Evolutionary conservation across 1,140 invertebrate genomes (phyloP).

Genomic region (Melanaphis sacchari): DNA sequence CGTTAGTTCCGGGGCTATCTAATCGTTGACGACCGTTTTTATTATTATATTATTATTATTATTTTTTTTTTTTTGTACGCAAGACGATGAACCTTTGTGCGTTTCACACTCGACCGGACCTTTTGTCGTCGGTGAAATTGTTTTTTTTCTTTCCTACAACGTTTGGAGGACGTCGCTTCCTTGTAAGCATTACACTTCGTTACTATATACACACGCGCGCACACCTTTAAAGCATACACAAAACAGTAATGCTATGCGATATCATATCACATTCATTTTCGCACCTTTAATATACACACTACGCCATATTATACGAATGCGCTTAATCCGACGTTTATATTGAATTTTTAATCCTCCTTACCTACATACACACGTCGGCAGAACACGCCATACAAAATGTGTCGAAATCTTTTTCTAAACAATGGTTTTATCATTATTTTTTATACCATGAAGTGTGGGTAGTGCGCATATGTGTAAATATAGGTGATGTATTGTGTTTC

Average conservation of each 20-base stretch:
- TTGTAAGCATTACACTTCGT: background rate
- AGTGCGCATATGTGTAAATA: background rate
- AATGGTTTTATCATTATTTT: background rate
- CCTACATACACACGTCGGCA: background rate
- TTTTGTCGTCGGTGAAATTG: background rate
- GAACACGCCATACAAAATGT: background rate
- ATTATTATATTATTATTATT: conserved; percentile 12
- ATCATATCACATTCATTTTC: conserved; percentile 21
- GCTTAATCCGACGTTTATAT: conserved; percentile 7
- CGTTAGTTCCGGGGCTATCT: conserved; percentile 22
- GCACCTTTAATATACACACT: background rate
- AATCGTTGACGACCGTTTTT: conserved; percentile 13
- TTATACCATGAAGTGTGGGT: background rate
- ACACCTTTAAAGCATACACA: background rate
- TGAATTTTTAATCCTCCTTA: conserved; percentile 7
- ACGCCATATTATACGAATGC: background rate
- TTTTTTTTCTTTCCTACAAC: background rate
- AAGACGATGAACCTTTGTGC: background rate
- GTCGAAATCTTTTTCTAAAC: background rate
- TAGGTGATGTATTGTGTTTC: background rate
- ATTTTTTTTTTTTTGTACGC: background rate
- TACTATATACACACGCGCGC: background rate
- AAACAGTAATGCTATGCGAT: background rate
- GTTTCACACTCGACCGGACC: conserved; percentile 19
- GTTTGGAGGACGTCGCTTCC: background rate